Conservation (phyloP, 2,797 vertebrate species). For the Dendrocincla fuliginosa region DNA sequence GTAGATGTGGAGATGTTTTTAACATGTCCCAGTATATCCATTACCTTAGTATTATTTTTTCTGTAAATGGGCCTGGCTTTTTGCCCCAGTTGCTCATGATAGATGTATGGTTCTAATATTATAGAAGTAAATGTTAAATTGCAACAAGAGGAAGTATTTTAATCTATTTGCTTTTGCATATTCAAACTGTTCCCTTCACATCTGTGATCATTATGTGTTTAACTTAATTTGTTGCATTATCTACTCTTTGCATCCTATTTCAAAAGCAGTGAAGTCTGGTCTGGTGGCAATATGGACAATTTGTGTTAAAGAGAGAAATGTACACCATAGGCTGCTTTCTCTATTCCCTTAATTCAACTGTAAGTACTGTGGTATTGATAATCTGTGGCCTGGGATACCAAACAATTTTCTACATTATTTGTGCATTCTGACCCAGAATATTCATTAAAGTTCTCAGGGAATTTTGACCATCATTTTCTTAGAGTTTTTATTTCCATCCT, state of each 20-base stretch:
- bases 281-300: not conserved
- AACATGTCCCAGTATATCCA: not conserved
- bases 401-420: not conserved
- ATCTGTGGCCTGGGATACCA: not conserved
- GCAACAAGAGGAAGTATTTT: not conserved
- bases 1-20: not conserved
- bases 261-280: not conserved
- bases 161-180: slow-evolving; percentile 4
- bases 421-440: not conserved
- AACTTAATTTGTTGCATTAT: slow-evolving; percentile 2
- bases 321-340: not conserved
- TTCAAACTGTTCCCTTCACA: not conserved
- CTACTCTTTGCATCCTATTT: not conserved
- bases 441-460: not conserved
- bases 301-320: not conserved
- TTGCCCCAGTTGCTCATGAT: not conserved
- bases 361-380: not conserved
- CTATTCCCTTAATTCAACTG: not conserved
- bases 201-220: not conserved
- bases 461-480: not conserved
- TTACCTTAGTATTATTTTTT: slow-evolving; percentile 13
- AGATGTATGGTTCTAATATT: not conserved
- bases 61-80: not conserved
- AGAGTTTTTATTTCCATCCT: not conserved
- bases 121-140: not conserved